Conservation (phyloP, 2,797 vertebrate genomes). For the Acanthornis magna region DNA sequence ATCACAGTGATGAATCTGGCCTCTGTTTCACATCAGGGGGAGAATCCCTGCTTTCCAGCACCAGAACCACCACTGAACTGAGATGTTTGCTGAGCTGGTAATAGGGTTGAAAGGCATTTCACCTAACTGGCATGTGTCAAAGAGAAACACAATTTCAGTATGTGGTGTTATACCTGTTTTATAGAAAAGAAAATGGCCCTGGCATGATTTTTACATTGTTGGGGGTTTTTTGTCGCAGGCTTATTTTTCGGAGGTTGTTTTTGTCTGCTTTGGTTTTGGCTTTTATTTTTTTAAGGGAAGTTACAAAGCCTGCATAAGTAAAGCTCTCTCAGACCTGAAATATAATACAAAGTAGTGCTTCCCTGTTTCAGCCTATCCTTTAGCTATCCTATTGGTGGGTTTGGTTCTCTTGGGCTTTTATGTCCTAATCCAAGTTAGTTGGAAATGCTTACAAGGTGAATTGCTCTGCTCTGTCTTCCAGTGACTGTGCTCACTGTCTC, state of each 20-base stretch:
- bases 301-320: not conserved
- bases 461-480: not conserved
- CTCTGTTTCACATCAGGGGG: not conserved
- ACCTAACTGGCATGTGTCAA: not conserved
- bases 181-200: not conserved
- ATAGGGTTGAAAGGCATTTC: not conserved
- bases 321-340: not conserved
- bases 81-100: not conserved
- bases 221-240: fast-evolving
- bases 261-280: not conserved
- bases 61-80: not conserved
- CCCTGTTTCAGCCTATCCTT: not conserved
- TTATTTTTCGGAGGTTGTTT: not conserved
- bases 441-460: not conserved
- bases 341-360: not conserved
- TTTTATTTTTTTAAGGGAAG: not conserved
- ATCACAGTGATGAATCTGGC: not conserved
- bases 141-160: not conserved
- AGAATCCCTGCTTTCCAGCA: not conserved
- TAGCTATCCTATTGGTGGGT: not conserved
- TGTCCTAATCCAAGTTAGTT: not conserved
- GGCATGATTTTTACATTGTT: not conserved
- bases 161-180: not conserved
- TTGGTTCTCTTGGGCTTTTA: not conserved
- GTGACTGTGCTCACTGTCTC: not conserved